A percentile compares a stretch with the other conserved stretches of the same genome.
These are phyloP conservation scores for Urophycis tenuis DNA, from an alignment of 2,797 vertebrate species.

Conservation along the genomic window DNA sequence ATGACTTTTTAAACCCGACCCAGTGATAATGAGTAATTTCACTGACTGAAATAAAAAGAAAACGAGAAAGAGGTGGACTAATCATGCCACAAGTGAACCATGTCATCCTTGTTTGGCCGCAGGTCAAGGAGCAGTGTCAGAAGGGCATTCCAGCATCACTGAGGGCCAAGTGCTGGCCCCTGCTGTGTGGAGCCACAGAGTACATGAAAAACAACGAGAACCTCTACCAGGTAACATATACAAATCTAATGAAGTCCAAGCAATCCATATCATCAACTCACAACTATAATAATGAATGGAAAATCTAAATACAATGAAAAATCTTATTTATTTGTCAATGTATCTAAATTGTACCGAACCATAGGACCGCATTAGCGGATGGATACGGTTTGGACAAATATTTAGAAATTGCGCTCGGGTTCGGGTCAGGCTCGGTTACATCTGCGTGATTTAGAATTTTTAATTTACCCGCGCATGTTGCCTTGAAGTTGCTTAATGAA, in stretches of 20 bases:
- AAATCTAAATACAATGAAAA: too few species aligned
- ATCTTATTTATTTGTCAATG: background rate
- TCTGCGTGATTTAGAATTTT: too few species aligned
- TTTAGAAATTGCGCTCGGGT: too few species aligned
- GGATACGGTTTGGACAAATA: too few species aligned
- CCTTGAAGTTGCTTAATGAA: too few species aligned
- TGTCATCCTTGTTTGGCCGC: constrained; percentile 1
- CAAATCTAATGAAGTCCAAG: too few species aligned
- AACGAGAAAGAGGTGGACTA: background rate
- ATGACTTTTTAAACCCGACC: background rate
- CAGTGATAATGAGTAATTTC: background rate
- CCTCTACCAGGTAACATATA: constrained; percentile 67
- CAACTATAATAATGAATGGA: too few species aligned
- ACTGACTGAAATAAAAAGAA: background rate
- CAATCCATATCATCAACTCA: too few species aligned
- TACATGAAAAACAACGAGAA: constrained; percentile 59
- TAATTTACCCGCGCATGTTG: too few species aligned
- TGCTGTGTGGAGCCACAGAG: constrained; percentile 74
- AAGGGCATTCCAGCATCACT: constrained; percentile 85
- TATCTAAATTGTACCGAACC: too few species aligned
- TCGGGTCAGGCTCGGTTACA: too few species aligned
- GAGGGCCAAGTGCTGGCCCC: constrained; percentile 79
- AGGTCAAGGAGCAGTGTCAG: constrained; percentile 84
- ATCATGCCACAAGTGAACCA: background rate
- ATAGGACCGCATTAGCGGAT: too few species aligned